phyloP scores from a whole-genome alignment of 1,140 invertebrate genomes.

The Solenopsis fugax region DNA sequence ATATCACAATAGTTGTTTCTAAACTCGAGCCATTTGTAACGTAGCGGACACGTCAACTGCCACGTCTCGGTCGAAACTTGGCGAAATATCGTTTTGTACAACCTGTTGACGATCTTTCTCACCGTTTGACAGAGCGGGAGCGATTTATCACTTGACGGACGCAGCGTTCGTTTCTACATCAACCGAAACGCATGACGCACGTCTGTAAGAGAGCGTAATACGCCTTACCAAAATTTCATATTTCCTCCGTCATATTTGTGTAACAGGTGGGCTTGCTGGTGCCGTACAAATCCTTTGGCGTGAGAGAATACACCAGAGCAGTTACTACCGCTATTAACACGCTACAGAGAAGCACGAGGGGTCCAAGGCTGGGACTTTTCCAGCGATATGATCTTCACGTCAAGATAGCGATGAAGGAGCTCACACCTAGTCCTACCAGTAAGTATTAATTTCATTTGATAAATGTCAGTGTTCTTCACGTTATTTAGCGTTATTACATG shows the following conservation, averaged over 20 bases:
- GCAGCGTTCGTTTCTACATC: background rate
- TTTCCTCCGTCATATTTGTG: conserved; percentile 22
- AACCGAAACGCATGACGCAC: conserved; percentile 8
- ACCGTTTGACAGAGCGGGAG: background rate
- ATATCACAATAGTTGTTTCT: background rate
- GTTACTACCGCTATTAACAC: conserved; percentile 89
- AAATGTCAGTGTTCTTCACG: too few species aligned
- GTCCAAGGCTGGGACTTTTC: conserved; percentile 89
- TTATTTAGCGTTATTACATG: background rate
- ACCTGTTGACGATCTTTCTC: conserved; percentile 52
- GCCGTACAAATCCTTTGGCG: conserved; percentile 92
- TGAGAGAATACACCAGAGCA: conserved; percentile 91
- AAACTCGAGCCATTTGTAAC: conserved; percentile 40
- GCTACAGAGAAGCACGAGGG: conserved; percentile 87
- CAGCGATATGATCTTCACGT: conserved; percentile 90
- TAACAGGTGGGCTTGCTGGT: conserved; percentile 90
- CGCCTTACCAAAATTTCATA: conserved; percentile 18
- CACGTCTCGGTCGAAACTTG: conserved; percentile 36
- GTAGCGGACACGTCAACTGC: background rate
- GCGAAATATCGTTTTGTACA: conserved; percentile 36
- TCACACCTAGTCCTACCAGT: conserved; percentile 93
- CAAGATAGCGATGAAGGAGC: conserved; percentile 90
- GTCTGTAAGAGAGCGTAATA: background rate
- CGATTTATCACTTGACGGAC: conserved; percentile 25
- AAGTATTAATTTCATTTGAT: conserved; percentile 81